Evolutionary conservation across 2,888 invertebrate genomes (phyloP).

Genomic region (Drosophila fungiperda): DNA sequence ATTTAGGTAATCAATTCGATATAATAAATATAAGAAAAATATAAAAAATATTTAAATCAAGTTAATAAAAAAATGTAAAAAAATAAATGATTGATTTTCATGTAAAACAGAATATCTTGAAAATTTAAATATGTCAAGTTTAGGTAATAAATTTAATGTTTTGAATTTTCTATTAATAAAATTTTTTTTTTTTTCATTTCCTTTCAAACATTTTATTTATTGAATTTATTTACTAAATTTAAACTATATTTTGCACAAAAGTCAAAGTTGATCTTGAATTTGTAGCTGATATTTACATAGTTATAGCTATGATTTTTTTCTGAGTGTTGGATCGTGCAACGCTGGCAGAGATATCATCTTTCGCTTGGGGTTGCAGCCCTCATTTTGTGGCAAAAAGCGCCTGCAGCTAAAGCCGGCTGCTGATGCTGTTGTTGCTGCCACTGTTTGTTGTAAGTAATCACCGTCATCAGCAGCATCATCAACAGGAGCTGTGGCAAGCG

Average conservation of each 20-base stretch:
- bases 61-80: no score
- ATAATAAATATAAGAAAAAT: no score
- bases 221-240: not conserved
- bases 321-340: constrained; percentile 51
- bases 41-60: no score
- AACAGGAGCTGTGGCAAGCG: constrained; percentile 34
- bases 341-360: constrained; percentile 64
- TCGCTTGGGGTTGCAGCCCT: constrained; percentile 76
- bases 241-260: not conserved
- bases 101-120: not conserved
- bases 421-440: constrained; percentile 45
- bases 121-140: not conserved
- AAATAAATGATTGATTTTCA: no score
- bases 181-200: not conserved
- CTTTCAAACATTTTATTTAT: not conserved
- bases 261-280: not conserved
- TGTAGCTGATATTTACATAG: not conserved
- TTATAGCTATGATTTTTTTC: not conserved
- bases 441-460: constrained; percentile 73
- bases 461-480: constrained; percentile 73
- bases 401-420: constrained; percentile 69
- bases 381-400: constrained; percentile 68
- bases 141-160: not conserved
- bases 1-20: not conserved
- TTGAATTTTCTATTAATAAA: not conserved